Conservation (phyloP, 2,888 invertebrate genomes). For the Vesta saturnalis region DNA sequence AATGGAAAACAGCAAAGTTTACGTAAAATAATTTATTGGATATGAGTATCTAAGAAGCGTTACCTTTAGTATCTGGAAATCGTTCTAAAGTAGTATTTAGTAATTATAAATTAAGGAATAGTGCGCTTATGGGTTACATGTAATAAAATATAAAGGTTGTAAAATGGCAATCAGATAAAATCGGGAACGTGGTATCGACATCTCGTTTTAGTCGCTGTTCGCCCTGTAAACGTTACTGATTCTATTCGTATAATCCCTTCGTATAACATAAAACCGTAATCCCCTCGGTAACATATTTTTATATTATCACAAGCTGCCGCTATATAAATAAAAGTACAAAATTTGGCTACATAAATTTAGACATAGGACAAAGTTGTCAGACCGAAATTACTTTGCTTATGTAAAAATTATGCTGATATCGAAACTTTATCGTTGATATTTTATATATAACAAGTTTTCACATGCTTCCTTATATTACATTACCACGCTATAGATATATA, state of each 20-base stretch:
- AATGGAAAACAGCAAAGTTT: neutral
- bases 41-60: neutral
- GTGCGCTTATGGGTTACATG: neutral
- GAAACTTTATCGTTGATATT: constrained; percentile 16
- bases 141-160: constrained; percentile 1
- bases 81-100: neutral
- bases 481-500: constrained; percentile 7
- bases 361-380: constrained; percentile 32
- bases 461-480: constrained; percentile 6
- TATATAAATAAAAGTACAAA: constrained; percentile 20
- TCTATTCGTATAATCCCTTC: constrained; percentile 48
- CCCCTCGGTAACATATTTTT: constrained; percentile 44
- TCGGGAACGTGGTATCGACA: constrained; percentile 1
- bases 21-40: neutral
- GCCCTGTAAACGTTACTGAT: constrained; percentile 13
- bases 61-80: too few relatives aligned
- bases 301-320: constrained; percentile 52
- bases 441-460: constrained; percentile 11
- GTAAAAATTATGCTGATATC: constrained; percentile 32
- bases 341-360: constrained; percentile 33
- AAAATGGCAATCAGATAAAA: neutral
- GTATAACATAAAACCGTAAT: constrained; percentile 48
- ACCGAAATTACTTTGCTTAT: constrained; percentile 31
- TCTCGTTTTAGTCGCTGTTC: neutral
- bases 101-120: neutral